phyloP scores from a whole-genome alignment of 2,113 vertebrate genomes.

The Colossoma macropomum region DNA sequence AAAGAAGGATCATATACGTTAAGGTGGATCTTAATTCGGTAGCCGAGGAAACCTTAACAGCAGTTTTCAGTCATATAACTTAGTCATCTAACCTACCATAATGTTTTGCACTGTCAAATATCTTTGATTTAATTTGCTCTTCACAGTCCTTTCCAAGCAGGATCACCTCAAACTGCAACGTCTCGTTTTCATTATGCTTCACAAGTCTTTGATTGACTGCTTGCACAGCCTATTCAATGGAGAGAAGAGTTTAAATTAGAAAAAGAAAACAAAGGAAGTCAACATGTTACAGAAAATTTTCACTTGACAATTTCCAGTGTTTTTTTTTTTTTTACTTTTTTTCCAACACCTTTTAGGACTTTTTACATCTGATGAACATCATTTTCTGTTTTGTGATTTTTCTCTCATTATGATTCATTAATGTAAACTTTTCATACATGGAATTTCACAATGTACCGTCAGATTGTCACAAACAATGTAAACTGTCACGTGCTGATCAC shows the following conservation, averaged over 20 bases:
- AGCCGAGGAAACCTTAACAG: neutral
- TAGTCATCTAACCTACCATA: constrained; percentile 39
- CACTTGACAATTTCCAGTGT: too few species aligned
- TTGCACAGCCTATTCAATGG: constrained; percentile 32
- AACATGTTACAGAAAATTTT: too few species aligned
- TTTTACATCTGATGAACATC: too few species aligned
- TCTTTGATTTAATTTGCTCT: constrained; percentile 33
- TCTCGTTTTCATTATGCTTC: constrained; percentile 8
- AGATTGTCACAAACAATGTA: too few species aligned
- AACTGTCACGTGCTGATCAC: too few species aligned
- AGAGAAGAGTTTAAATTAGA: neutral
- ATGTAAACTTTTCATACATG: too few species aligned
- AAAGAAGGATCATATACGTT: neutral
- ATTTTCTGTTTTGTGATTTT: too few species aligned
- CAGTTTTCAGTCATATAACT: neutral
- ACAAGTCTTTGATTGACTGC: constrained; percentile 44
- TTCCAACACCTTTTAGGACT: too few species aligned
- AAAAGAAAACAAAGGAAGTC: neutral
- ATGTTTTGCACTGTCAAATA: constrained; percentile 39
- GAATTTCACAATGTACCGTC: too few species aligned
- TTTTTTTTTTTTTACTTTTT: too few species aligned
- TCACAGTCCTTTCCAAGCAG: constrained; percentile 37
- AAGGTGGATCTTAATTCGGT: neutral
- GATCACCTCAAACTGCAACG: constrained; percentile 45
- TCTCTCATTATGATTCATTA: too few species aligned